Conservation (phyloP, 1,140 invertebrate genomes). For the Euglossa dilemma region DNA sequence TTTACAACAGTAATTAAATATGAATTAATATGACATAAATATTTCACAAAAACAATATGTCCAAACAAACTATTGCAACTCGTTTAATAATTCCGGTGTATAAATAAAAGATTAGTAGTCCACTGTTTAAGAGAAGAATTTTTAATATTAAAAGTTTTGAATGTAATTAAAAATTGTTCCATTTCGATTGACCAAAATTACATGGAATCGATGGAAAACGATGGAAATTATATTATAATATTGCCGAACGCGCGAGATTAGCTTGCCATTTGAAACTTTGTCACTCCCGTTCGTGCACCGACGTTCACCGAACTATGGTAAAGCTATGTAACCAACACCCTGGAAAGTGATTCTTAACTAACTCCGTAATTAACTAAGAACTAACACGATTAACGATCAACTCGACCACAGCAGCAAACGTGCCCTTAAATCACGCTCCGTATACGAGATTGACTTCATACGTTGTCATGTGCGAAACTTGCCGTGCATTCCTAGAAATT, state of each 20-base stretch:
- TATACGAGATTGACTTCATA: neutral
- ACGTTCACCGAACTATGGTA: neutral
- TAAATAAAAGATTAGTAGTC: no score
- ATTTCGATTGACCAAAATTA: neutral
- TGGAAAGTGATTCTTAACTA: conserved; percentile 14
- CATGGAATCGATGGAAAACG: neutral
- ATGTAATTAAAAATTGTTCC: neutral
- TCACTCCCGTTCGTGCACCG: neutral
- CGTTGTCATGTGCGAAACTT: neutral
- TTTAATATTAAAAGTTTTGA: no score
- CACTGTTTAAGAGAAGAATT: no score
- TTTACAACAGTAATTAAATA: no score
- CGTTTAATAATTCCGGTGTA: no score
- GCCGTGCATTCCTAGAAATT: neutral
- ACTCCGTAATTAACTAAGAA: conserved; percentile 14
- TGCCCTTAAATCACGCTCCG: neutral
- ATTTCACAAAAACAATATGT: no score
- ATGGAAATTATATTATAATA: neutral
- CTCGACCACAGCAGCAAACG: neutral
- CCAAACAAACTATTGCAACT: no score
- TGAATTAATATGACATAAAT: no score
- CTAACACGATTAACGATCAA: conserved; percentile 13
- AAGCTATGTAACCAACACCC: conserved; percentile 2
- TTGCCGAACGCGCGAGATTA: neutral
- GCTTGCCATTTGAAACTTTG: neutral